Evolutionary conservation across 2,797 vertebrate species (phyloP).

Genomic region (Acropternis orthonyx): DNA sequence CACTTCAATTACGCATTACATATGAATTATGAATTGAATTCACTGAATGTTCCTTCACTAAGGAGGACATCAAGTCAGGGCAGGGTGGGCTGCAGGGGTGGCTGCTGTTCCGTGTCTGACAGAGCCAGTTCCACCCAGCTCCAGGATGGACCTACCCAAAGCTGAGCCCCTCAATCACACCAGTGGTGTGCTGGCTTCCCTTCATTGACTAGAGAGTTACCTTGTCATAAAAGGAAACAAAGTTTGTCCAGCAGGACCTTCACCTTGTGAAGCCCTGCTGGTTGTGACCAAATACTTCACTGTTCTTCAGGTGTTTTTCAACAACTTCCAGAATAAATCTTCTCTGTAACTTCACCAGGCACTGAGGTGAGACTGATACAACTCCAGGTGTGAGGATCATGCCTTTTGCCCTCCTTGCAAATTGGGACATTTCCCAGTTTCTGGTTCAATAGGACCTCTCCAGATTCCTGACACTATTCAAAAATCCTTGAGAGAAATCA

Average conservation of each 20-base stretch:
- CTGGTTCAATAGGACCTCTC: neutral
- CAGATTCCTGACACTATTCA: neutral
- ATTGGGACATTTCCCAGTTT: neutral
- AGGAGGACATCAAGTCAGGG: neutral
- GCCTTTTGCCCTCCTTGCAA: neutral
- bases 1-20: slow-evolving; percentile 30
- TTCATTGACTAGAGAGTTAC: neutral
- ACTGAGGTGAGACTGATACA: neutral
- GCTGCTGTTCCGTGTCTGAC: neutral
- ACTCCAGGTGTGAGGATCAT: neutral
- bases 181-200: neutral
- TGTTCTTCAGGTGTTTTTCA: neutral
- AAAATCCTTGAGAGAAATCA: neutral
- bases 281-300: neutral
- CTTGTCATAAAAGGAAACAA: neutral
- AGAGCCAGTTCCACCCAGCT: neutral
- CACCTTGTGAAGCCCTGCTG: neutral
- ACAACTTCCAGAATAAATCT: neutral
- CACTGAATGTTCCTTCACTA: neutral
- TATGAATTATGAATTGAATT: slow-evolving; percentile 28
- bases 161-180: neutral
- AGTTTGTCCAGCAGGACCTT: neutral
- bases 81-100: neutral
- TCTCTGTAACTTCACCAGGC: neutral
- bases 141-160: neutral